Base-by-base conservation (phyloP, 1,140 invertebrate species). In the Drosophila truncata region DNA sequence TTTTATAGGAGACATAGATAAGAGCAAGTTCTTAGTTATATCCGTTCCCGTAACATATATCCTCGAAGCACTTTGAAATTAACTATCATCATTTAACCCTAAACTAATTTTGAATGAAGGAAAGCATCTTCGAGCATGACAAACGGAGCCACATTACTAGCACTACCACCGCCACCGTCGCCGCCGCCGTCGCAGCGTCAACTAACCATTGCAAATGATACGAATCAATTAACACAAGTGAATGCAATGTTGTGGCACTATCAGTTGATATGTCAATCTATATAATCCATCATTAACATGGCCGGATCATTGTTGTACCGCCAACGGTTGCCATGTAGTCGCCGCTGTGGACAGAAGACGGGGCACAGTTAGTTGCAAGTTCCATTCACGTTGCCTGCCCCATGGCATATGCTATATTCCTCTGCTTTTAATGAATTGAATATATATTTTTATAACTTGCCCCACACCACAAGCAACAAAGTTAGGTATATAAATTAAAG, bases 1-100 rank as follows among this genome's bases (percentile, higher is more conserved):
- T 81, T 84, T 90, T 74, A 75, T 88, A 88, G 84, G 84, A 88
- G 74, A 84, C 80, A 57, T 88, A 87, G 70, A 35, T 46, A 55
- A 71, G 67, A 62, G 50, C 65, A 78, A 87, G 61, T 20, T 18
- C n/a, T 35, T 72, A 72, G 33, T 47, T 49, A 23, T 42, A 61
- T 65, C 33, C 33, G 54, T 46, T 18, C 25, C 63, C 42, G 33
- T 69, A 33, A 18, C 44, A 49, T 35, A 65, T 29, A 47, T 29
- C 13, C 9, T 35, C 10, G 46, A 18, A 50, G 35, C 35, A 76
- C 49, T 69, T 39, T 44, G 14, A 70, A 84, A 70, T 46, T 67
- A 29, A 49, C 44, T 18, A 33, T 18, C 66, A 71, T 18, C 66
- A 72, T 60, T 37, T 50, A 50, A 60, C 54, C 50, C 23, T 41